Base-by-base conservation (phyloP, 2,888 invertebrate species). In the Amblyjoppa fuscipennis region DNA sequence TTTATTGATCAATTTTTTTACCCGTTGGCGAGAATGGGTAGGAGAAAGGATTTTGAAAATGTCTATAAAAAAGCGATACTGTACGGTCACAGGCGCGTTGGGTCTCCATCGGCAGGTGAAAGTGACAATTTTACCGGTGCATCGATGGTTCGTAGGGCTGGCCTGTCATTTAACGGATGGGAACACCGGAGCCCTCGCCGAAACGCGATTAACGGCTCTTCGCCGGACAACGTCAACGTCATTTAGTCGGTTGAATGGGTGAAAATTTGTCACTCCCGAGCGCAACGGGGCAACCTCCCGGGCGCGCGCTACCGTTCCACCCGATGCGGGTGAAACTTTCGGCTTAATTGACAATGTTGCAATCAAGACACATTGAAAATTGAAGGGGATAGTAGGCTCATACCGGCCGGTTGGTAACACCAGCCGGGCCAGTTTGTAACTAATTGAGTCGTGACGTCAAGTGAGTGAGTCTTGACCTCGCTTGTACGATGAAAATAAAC, bases 121-220 rank as follows among this genome's bases (percentile, higher is more conserved):
- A 45, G 31, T 28, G 66, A 66, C 75, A 61, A 66, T 76, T 76
- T 76, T 66, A 76, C 20, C 51, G 66, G 5, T 16, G 49, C 20
- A 3, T 20, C 61, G n/a, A 45, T 7, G 31, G 5, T 31, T 20
- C 45, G 34, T 31, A 16, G 45, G 59, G 13, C 28, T 34, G 74
- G 45, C n/a, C 25, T 66, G 76, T 38, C 76, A 75, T 64, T n/a
- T 64, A 64, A 31, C 34, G 34, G 49, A 64, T 20, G 34, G 20
- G 64, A n/a, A 64, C 64, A 31, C 9, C 31, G 64, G 11, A 51
- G 66, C 66, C 28, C 64, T 66, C 70, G 61, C 61, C 11, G 69
- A 79, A 84, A 76, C 56, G 70, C 84, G 84, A 84, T 84, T 80
- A 84, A 76, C 76, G 68, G 38, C 45, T 49, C 66, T 66, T 34